Evolutionary conservation across 1,140 invertebrate species (phyloP).

Genomic region (Pinna nobilis): DNA sequence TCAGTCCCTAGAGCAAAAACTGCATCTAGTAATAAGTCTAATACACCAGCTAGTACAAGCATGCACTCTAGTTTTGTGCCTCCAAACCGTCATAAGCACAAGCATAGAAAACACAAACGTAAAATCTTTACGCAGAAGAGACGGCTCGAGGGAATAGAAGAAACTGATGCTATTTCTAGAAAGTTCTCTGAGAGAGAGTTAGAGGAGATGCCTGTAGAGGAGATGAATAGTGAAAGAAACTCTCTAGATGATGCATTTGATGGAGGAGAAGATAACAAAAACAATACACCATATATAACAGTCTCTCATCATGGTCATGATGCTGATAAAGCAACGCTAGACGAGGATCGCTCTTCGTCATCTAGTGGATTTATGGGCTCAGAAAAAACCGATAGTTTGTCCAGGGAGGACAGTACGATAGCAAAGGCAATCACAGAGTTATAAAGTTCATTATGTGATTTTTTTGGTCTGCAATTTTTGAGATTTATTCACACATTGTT

Average conservation of each 20-base stretch:
- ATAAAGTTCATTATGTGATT: no score
- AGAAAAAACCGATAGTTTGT: constrained; percentile 10
- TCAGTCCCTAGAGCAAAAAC: neutral
- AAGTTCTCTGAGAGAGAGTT: constrained; percentile 25
- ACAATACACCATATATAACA: neutral
- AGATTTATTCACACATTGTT: no score
- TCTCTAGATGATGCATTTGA: neutral
- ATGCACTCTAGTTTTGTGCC: constrained; percentile 14
- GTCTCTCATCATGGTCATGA: neutral
- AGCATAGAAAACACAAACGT: constrained; percentile 14
- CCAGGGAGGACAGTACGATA: neutral
- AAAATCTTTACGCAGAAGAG: constrained; percentile 5
- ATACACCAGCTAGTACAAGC: no score
- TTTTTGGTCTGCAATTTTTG: no score
- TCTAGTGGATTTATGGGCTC: constrained; percentile 24
- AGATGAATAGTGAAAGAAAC: constrained; percentile 6
- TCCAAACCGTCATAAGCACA: neutral
- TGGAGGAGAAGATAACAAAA: constrained; percentile 1
- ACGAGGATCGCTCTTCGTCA: constrained; percentile 10
- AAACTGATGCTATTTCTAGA: constrained; percentile 19
- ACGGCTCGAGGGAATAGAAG: constrained; percentile 11
- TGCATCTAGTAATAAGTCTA: neutral
- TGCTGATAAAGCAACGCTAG: neutral
- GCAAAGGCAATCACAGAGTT: no score
- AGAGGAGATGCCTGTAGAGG: neutral